phyloP scores from a whole-genome alignment of 2,113 vertebrate genomes.

The Forbesichthys papilliferus region DNA sequence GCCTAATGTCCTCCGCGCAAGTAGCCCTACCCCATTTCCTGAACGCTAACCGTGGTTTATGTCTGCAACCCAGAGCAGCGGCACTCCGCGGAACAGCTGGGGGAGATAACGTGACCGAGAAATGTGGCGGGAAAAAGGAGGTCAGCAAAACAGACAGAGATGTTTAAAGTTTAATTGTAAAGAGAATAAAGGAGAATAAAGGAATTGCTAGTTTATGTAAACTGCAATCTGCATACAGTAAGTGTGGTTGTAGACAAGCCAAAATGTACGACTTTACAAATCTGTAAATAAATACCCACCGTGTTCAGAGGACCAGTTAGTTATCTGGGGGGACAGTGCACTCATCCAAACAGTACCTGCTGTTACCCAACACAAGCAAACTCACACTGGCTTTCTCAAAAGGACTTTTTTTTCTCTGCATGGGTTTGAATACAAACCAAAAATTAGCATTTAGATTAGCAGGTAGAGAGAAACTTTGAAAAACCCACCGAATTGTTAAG shows the following conservation, averaged over 20 bases:
- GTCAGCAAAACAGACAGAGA: slow-evolving; percentile 25
- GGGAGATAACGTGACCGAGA: background rate
- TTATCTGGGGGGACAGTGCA: slow-evolving; percentile 52
- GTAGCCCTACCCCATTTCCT: background rate
- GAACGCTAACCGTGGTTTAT: slow-evolving; percentile 10
- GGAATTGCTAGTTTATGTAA: slow-evolving; percentile 28
- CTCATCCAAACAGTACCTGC: slow-evolving; percentile 54
- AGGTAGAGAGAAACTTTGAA: slow-evolving; percentile 37
- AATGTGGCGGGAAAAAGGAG: background rate
- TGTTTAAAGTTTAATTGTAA: slow-evolving; percentile 8
- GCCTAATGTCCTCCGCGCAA: background rate
- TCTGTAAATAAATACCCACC: background rate
- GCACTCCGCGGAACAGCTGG: slow-evolving; percentile 19
- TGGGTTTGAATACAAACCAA: slow-evolving; percentile 45
- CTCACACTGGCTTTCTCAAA: slow-evolving; percentile 30
- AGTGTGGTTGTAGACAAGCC: slow-evolving; percentile 19
- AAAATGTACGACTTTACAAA: slow-evolving; percentile 40
- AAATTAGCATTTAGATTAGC: slow-evolving; percentile 70
- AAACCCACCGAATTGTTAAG: slow-evolving; percentile 37
- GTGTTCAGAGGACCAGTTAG: slow-evolving; percentile 50
- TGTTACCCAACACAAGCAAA: slow-evolving; percentile 17
- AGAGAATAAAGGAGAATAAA: slow-evolving; percentile 27
- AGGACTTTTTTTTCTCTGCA: slow-evolving; percentile 35
- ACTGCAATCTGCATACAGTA: slow-evolving; percentile 31
- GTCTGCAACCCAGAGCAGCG: slow-evolving; percentile 30